A percentile compares a stretch with the other conserved stretches of the same genome.
Conservation (phyloP, 2,113 vertebrate species). For the Etheostoma spectabile region DNA sequence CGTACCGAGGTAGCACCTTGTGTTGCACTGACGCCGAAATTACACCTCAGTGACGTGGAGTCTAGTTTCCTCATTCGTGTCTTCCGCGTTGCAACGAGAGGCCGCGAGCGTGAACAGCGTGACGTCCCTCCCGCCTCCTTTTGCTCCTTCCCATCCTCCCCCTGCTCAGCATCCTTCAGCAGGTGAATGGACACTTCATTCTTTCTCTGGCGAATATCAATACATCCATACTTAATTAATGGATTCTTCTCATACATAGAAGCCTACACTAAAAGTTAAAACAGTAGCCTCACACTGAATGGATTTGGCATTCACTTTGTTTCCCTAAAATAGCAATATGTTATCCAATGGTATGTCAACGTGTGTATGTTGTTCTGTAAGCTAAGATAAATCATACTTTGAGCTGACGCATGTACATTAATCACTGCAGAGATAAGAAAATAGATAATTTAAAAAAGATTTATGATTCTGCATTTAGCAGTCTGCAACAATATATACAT, state of each 20-base stretch:
- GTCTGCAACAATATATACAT: no score
- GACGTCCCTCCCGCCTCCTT: constrained; percentile 45
- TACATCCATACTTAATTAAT: not conserved
- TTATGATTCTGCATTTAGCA: no score
- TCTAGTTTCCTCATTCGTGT: constrained; percentile 53
- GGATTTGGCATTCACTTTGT: not conserved
- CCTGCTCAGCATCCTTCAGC: constrained; percentile 43
- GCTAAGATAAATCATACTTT: not conserved
- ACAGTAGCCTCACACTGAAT: not conserved
- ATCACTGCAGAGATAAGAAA: no score
- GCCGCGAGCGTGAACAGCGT: constrained; percentile 49
- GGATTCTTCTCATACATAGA: not conserved
- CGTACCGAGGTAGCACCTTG: constrained; percentile 53
- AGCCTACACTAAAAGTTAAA: not conserved
- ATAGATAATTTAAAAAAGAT: no score
- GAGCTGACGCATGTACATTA: not conserved
- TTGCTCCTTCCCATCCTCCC: constrained; percentile 12
- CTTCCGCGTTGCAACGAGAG: constrained; percentile 78
- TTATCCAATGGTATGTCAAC: not conserved
- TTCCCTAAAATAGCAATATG: no score
- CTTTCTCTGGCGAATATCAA: not conserved
- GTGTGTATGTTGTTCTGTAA: not conserved
- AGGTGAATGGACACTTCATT: constrained; percentile 36
- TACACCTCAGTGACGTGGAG: constrained; percentile 85
- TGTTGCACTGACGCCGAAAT: constrained; percentile 62